These are phyloP conservation scores for Frankliniella fusca DNA, from an alignment of 2,888 invertebrate species.

Conservation along the genomic window DNA sequence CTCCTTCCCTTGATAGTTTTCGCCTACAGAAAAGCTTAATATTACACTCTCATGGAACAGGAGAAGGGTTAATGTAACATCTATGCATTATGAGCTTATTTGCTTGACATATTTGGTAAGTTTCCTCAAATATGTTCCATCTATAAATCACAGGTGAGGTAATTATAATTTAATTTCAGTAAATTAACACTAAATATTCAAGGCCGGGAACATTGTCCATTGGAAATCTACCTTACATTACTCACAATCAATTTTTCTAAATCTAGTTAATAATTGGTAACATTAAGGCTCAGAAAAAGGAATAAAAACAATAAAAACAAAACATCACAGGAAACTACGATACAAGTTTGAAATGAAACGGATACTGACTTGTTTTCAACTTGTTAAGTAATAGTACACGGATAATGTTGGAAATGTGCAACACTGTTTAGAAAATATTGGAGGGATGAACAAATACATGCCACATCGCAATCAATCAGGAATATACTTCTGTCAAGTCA, in stretches of 20 bases:
- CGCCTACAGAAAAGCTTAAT: background rate
- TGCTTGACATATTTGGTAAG: background rate
- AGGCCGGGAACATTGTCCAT: background rate
- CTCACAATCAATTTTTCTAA: background rate
- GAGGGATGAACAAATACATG: background rate
- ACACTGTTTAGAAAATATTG: background rate
- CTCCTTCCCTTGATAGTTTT: background rate
- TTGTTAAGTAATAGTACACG: background rate
- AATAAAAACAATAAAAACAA: background rate
- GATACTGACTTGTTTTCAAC: background rate
- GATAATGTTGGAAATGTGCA: background rate
- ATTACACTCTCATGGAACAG: background rate
- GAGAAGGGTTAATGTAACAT: background rate
- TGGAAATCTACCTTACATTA: background rate
- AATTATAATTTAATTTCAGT: background rate
- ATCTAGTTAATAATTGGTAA: background rate
- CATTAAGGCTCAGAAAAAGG: background rate
- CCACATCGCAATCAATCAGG: background rate
- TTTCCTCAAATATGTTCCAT: background rate
- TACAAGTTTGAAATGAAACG: background rate
- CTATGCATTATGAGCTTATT: background rate
- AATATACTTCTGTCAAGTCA: background rate
- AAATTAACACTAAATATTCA: background rate
- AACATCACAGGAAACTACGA: background rate
- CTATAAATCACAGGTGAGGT: background rate